Evolutionary conservation across 2,113 vertebrate species (phyloP).

Genomic region (Hystrix cristata): DNA sequence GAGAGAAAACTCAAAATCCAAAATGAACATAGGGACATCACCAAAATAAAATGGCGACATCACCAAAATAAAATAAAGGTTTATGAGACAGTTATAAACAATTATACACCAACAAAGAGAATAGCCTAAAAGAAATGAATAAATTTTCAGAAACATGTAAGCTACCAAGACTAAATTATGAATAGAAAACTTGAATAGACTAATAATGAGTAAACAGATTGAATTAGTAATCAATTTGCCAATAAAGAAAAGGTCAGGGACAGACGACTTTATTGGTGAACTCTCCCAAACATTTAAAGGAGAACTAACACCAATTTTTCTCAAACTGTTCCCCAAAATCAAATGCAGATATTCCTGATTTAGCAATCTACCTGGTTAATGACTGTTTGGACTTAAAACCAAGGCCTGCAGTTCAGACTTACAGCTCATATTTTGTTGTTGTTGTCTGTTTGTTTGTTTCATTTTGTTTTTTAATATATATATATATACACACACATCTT

Average conservation of each 20-base stretch:
- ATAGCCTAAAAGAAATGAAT: not conserved
- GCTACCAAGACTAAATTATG: not conserved
- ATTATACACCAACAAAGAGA: not conserved
- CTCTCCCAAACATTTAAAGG: not conserved
- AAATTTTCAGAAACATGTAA: not conserved
- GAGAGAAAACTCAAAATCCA: not conserved
- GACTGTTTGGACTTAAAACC: not conserved
- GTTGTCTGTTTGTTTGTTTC: too few species aligned
- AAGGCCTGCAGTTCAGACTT: not conserved
- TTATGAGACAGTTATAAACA: not conserved
- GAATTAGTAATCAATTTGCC: not conserved
- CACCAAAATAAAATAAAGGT: not conserved
- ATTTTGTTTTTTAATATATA: too few species aligned
- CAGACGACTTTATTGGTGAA: not conserved
- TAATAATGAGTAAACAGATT: not conserved
- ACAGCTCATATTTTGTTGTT: not conserved
- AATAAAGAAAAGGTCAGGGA: not conserved
- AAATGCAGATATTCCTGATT: not conserved
- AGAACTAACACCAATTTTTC: not conserved
- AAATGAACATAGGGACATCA: not conserved
- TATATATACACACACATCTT: not conserved
- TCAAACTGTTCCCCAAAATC: not conserved
- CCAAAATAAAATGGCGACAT: not conserved
- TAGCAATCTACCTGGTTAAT: not conserved
- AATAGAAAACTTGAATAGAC: not conserved